Evolutionary conservation across 2,888 invertebrate species (phyloP).

Genomic region (Drosophila melanosoma): DNA sequence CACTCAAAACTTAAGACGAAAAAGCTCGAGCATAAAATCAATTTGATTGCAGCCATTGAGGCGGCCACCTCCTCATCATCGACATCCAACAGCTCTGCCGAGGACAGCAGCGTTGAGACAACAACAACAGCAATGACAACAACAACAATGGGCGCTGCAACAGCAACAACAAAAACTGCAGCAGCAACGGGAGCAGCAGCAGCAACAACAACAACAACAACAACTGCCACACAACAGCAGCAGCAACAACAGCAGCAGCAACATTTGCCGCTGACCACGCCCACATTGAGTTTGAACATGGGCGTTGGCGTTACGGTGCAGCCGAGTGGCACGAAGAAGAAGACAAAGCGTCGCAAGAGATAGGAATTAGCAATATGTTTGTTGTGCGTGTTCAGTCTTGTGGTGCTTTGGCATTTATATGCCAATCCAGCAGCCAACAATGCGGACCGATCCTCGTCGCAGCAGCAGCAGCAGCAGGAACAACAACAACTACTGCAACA

Average conservation of each 20-base stretch:
- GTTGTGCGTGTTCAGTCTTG: slow-evolving; percentile 84
- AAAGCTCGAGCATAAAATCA: slow-evolving; percentile 83
- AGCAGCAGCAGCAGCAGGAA: slow-evolving; percentile 7
- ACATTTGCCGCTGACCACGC: slow-evolving; percentile 8
- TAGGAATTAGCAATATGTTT: slow-evolving; percentile 86
- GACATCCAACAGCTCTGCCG: slow-evolving; percentile 77
- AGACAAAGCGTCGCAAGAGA: slow-evolving; percentile 85
- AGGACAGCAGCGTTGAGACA: slow-evolving; percentile 79
- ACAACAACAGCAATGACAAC: slow-evolving; percentile 20
- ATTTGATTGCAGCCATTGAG: slow-evolving; percentile 82
- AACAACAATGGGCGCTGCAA: not conserved
- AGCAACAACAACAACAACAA: slow-evolving; percentile 2
- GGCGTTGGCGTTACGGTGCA: slow-evolving; percentile 51
- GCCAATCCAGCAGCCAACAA: slow-evolving; percentile 53
- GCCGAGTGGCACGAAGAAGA: slow-evolving; percentile 83
- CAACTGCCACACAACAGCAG: slow-evolving; percentile 1
- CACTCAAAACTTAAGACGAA: slow-evolving; percentile 79
- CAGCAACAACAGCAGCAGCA: slow-evolving; percentile 14
- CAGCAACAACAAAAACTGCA: slow-evolving; percentile 5
- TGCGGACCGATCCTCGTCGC: not conserved
- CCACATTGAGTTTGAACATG: slow-evolving; percentile 20
- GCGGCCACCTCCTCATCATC: slow-evolving; percentile 83
- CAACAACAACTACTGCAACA: slow-evolving; percentile 10
- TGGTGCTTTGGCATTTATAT: slow-evolving; percentile 83
- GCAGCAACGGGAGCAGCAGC: slow-evolving; percentile 2